Conservation (phyloP, 2,113 vertebrate species). For the Myrmophylax atrothorax region DNA sequence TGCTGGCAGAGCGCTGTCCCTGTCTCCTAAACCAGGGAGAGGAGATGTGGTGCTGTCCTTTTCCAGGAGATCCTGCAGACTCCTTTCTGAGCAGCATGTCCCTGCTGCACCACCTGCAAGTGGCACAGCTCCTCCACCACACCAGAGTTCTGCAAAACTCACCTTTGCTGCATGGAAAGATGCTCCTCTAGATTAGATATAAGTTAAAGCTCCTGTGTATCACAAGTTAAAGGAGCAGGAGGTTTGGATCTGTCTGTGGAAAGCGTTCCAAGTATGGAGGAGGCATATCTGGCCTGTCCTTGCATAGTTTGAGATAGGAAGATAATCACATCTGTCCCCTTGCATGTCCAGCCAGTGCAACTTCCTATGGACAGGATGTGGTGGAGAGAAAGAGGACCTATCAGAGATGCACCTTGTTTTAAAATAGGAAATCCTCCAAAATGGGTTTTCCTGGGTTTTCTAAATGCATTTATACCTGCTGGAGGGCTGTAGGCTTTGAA, state of each 20-base stretch:
- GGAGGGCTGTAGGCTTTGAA: neutral
- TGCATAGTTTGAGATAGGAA: neutral
- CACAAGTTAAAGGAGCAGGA: neutral
- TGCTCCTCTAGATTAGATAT: neutral
- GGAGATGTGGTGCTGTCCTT: neutral
- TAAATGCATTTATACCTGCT: neutral
- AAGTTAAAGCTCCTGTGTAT: rapidly evolving
- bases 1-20: neutral
- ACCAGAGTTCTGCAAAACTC: neutral
- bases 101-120: rapidly evolving
- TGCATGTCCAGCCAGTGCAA: rapidly evolving
- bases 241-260: neutral
- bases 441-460: neutral
- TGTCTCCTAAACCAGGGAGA: neutral
- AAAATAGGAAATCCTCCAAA: neutral
- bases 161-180: neutral
- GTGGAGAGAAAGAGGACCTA: neutral
- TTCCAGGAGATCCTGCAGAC: neutral
- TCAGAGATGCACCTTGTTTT: neutral
- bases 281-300: neutral
- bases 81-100: neutral
- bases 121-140: neutral
- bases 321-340: neutral
- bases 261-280: rapidly evolving
- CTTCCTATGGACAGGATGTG: neutral